Percentiles rank a stretch among this genome's conserved stretches.
Evolutionary conservation across 2,888 invertebrate genomes (phyloP).

Genomic region (Netelia virgata): DNA sequence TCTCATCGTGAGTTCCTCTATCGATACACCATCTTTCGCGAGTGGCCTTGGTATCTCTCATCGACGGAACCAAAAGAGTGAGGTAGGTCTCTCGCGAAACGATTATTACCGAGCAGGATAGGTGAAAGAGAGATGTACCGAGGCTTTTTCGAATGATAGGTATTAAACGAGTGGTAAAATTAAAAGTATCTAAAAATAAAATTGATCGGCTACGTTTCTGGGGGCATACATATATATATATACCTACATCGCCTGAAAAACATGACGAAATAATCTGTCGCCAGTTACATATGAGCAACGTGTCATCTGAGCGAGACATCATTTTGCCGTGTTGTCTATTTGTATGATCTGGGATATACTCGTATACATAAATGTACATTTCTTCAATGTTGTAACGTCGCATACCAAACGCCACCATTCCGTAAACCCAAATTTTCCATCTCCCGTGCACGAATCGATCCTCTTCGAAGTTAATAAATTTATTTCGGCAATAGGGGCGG

Average conservation of each 20-base stretch:
- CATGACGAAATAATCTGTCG: slow-evolving; percentile 61
- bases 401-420: slow-evolving; percentile 20
- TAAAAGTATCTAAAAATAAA: not conserved
- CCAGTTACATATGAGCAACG: slow-evolving; percentile 40
- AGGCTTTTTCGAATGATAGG: slow-evolving; percentile 22
- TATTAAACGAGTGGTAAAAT: not conserved
- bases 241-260: slow-evolving; percentile 39
- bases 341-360: not conserved
- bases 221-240: not conserved
- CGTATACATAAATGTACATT: slow-evolving; percentile 1
- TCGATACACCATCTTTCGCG: slow-evolving; percentile 46
- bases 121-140: slow-evolving; percentile 20
- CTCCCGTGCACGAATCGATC: slow-evolving; percentile 23
- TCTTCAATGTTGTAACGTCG: slow-evolving; percentile 17
- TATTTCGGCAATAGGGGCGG: slow-evolving; percentile 28
- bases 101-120: slow-evolving; percentile 51
- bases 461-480: slow-evolving; percentile 49
- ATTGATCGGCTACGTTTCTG: not conserved
- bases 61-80: not conserved
- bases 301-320: slow-evolving; percentile 35
- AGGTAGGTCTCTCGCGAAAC: slow-evolving; percentile 2
- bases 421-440: slow-evolving; percentile 48
- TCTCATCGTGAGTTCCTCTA: slow-evolving; percentile 15
- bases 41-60: slow-evolving; percentile 34
- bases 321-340: slow-evolving; percentile 35